Percentiles rank a stretch among this genome's conserved stretches.
These are phyloP conservation scores for Bombylius discolor DNA, from an alignment of 2,888 invertebrate genomes.

Conservation along the genomic window DNA sequence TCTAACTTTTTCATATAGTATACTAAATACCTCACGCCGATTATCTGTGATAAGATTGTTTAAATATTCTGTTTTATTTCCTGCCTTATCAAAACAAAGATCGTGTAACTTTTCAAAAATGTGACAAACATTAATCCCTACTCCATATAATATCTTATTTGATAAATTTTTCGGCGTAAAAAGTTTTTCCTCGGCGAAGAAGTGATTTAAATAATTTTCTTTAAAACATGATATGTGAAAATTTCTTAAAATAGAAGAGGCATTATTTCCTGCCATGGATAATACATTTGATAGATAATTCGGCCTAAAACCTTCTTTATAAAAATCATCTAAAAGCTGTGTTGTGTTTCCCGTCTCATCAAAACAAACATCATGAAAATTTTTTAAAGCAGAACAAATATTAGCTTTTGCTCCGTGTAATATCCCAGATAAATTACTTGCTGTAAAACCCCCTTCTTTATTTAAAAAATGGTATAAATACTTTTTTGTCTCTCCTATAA, in stretches of 20 bases:
- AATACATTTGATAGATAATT: slow-evolving; percentile 23
- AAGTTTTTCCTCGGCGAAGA: slow-evolving; percentile 19
- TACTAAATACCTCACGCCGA: slow-evolving; percentile 16
- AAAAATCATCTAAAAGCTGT: slow-evolving; percentile 21
- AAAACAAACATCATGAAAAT: slow-evolving; percentile 23
- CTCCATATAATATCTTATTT: slow-evolving; percentile 17
- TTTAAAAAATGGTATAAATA: slow-evolving; percentile 18
- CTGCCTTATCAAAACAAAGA: slow-evolving; percentile 24
- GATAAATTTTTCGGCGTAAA: slow-evolving; percentile 22
- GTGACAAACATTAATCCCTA: slow-evolving; percentile 18
- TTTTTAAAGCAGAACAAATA: slow-evolving; percentile 23
- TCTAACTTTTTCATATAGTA: slow-evolving; percentile 19
- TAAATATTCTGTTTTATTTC: slow-evolving; percentile 24
- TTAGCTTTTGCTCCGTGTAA: slow-evolving; percentile 22
- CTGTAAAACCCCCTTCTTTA: slow-evolving; percentile 15
- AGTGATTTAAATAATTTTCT: slow-evolving; percentile 21
- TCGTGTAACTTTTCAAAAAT: slow-evolving; percentile 20
- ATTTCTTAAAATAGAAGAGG: slow-evolving; percentile 21
- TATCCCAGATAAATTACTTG: slow-evolving; percentile 20
- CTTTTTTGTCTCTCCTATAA: slow-evolving; percentile 19
- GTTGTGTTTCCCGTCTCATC: slow-evolving; percentile 22
- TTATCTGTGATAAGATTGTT: slow-evolving; percentile 20
- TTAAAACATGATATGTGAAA: slow-evolving; percentile 24
- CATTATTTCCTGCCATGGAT: slow-evolving; percentile 22
- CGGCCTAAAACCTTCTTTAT: slow-evolving; percentile 5